Percentiles rank a stretch among this genome's conserved stretches.
These are phyloP conservation scores for Andrena chrysosceles DNA, from an alignment of 2,888 invertebrate genomes.

Conservation along the genomic window DNA sequence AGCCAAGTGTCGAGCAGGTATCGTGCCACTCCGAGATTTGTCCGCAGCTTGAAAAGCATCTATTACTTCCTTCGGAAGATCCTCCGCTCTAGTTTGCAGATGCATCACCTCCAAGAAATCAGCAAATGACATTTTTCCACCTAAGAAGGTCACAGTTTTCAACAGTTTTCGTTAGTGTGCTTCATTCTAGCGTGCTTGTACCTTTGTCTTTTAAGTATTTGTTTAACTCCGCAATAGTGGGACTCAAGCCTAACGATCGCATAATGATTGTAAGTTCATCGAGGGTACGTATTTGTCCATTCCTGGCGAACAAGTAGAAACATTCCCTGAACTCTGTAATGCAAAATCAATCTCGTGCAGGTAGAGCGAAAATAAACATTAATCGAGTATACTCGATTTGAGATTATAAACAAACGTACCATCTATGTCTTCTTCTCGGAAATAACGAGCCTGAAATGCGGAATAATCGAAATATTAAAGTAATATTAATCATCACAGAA, in stretches of 20 bases:
- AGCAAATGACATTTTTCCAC: constrained; percentile 97
- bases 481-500: not conserved
- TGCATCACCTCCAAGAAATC: constrained; percentile 98
- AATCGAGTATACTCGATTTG: not conserved
- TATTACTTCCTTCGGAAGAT: constrained; percentile 93
- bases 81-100: constrained; percentile 93
- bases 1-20: constrained; percentile 93
- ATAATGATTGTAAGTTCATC: constrained; percentile 97
- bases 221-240: constrained; percentile 95
- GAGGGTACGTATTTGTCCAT: constrained; percentile 94
- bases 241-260: constrained; percentile 97
- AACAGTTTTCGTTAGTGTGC: not conserved
- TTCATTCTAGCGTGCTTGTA: constrained; percentile 60
- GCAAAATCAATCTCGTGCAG: not conserved
- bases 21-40: constrained; percentile 89
- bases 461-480: not conserved
- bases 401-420: constrained; percentile 86
- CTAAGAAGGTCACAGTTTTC: constrained; percentile 82
- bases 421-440: constrained; percentile 97
- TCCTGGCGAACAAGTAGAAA: constrained; percentile 96
- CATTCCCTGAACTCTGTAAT: constrained; percentile 97
- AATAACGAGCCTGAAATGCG: constrained; percentile 93
- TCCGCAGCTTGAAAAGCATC: constrained; percentile 97
- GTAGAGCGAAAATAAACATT: not conserved
- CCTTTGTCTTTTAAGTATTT: constrained; percentile 92